Conservation (phyloP, 2,797 vertebrate species). For the Myotis daubentonii region DNA sequence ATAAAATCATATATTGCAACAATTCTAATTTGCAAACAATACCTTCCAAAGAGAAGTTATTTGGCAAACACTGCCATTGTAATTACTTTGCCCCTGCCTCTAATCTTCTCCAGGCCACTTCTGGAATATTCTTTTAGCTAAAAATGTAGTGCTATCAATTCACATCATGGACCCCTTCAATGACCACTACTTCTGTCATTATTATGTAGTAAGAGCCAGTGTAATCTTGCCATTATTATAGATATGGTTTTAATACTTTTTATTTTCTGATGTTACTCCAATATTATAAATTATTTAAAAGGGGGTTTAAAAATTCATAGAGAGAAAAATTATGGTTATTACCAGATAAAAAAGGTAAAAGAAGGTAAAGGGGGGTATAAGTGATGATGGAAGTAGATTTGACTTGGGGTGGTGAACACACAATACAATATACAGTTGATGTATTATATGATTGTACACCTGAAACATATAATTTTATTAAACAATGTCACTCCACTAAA, state of each 20-base stretch:
- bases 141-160: not conserved
- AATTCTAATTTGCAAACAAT: not conserved
- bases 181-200: not conserved
- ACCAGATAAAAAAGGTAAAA: not conserved
- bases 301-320: not conserved
- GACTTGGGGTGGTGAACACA: not conserved
- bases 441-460: not conserved
- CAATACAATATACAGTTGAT: not conserved
- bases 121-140: not conserved
- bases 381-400: too few relatives aligned
- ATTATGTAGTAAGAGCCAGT: not conserved
- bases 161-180: not conserved
- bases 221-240: not conserved
- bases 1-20: not conserved
- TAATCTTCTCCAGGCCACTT: not conserved
- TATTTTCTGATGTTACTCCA: not conserved
- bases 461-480: not conserved
- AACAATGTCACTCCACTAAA: not conserved
- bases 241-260: not conserved
- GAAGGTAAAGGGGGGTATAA: not conserved
- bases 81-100: not conserved
- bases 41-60: not conserved
- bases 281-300: not conserved
- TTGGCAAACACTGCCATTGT: not conserved
- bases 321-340: not conserved